Base-by-base conservation (phyloP, 2,113 vertebrate genomes). In the Sorex fumeus region DNA sequence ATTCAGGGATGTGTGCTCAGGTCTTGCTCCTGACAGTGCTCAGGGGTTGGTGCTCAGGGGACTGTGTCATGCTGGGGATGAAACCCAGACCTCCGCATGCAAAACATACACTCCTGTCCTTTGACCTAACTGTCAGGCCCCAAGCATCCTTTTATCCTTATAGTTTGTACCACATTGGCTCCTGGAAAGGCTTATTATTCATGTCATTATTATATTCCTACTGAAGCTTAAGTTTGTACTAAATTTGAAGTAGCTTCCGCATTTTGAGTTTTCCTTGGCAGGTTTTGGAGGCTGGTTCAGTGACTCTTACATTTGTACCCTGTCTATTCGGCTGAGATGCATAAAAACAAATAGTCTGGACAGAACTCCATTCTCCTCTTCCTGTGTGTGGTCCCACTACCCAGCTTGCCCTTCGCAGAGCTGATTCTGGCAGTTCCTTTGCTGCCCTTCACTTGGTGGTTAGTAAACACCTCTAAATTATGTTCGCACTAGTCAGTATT, bases 221-320 rank as follows among this genome's bases (percentile, higher is more conserved):
- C 32, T 1, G 10, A 82, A 34, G 12, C 60, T 91, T 62, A 30
- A 3, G n/a, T 75, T 50, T 67, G 21, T 76, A 11, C 36, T 87
- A 30, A 87, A 67, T 60, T 60, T 60, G 85, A 67, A 47, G 79
- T 43, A 47, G n/a, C 28, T 96, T 89, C 84, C 16, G 12, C 47
- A 32, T 70, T 86, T 70, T 60, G 30, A 78, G 43, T 79, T 78
- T 91, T 71, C 50, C 27, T 89, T 87, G 87, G 89, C 74, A 45
- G 18, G 19, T 27, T 27, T 84, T 53, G 9, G 64, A 27, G 79
- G 18, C 23, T 93, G 53, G 50, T 57, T 43, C 50, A 80, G 27
- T 79, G 45, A 85, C 88, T 88, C 21, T 36, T 81, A 66, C 36
- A 19, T 90, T 79, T 12, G 1, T 53, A 0, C 19, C 16, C 60